Base-by-base conservation (phyloP, 2,113 vertebrate genomes). In the Saccopteryx bilineata region DNA sequence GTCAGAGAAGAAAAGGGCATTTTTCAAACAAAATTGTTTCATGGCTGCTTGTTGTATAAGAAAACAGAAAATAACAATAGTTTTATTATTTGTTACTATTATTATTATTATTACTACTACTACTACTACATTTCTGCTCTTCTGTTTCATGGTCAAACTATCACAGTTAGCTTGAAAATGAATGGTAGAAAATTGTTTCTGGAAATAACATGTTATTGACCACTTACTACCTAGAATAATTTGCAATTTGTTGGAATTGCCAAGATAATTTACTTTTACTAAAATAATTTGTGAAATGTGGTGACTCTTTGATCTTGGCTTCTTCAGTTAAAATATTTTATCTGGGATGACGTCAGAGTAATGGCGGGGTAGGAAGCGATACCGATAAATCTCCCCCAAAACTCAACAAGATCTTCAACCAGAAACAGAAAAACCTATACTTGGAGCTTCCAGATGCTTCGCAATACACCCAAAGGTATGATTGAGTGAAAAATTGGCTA, bases 11-110 rank as follows among this genome's bases (percentile, higher is more conserved):
- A 63, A 66, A 95, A 80, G 8, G 9, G 18, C 1, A 74, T 92
- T 96, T 92, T 89, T n/a, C 24, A 83, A 92, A 74, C 13, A 94
- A 79, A 61, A 52, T 90, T 82, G 68, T 9, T 2, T 50, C 24
- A 39, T 66, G 54, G 21, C 11, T 89, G 13, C 50, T 81, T 17
- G 54, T 71, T 91, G n/a, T 71, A 2, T 23, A 76, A 48, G 21
- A 93, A 84, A 93, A 69, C 6, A 87, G 5, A 87, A 91, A 91
- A 80, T 74, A 86, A 69, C 24, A 78, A 78, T 60, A 90, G 48
- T 13, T 69, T 28, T 82, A 93, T 76, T 71, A 75, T 33, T 52
- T 75, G 2, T 21, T 66, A 46, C 17, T 78, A 80, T 56, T 80
- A 48, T 60, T 63, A 52, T 46, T 85, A 94, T 79, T 74, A 69